Evolutionary conservation across 1,140 invertebrate genomes (phyloP), one percentile per base, ranked within the genome.

Genomic region (Musca domestica): DNA sequence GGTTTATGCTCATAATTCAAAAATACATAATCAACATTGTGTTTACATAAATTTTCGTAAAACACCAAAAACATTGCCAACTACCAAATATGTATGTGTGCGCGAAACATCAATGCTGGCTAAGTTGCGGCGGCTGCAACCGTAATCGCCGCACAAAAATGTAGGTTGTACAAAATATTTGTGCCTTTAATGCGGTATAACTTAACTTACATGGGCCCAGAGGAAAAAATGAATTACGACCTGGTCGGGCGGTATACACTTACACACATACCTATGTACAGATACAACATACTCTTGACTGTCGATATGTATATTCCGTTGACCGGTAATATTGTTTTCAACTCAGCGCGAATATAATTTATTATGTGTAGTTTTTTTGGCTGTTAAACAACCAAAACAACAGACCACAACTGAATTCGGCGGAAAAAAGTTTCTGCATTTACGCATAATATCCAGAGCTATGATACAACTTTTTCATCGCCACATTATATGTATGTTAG

Each of bases 301-400:
- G n/a, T n/a, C n/a, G 3, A 30, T 30, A 30, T 30, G 30, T 58
- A 58, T 30, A 17, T 61, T 20, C 14, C 3, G 56, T 61, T 61
- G 56, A 61, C 56, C 56, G 27, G 27, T 34, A 61, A 61, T 61
- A 61, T 34, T 61, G 56, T 61, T 61, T 61, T 61, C 56, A 61
- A 61, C 56, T 61, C 56, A 61, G 56, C 56, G 56, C 56, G 56
- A 61, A 61, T 61, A 61, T 61, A 61, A 61, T 61, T 61, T 61
- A 61, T 61, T 34, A 34, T 61, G 56, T 61, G 56, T 61, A 61
- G 12, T 61, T 61, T 34, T 61, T 56, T 56, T 27, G n/a, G 22
- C 23, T 27, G 23, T n/a, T n/a, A 56, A 54, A 54, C 20, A 54
- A 23, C 20, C 20, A 52, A 54, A 54, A 51, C 49, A n/a, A 20